Percentiles rank a stretch among this genome's conserved stretches.
Evolutionary conservation across 1,140 invertebrate genomes (phyloP).

Genomic region (Phymastichus coffea): DNA sequence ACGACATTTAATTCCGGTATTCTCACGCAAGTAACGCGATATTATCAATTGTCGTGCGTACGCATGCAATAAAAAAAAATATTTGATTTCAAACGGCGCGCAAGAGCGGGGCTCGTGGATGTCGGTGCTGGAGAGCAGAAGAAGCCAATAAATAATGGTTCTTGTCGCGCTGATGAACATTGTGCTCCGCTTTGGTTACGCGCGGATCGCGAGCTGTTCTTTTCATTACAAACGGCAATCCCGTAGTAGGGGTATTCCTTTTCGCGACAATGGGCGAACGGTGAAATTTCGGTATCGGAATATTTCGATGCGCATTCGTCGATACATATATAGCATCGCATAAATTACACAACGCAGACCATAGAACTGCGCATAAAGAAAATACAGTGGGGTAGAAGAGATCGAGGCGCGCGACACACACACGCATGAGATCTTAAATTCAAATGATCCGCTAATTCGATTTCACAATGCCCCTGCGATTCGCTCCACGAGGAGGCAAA

Average conservation of each 20-base stretch:
- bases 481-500: neutral
- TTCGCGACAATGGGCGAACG: neutral
- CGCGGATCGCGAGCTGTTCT: neutral
- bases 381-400: too few species aligned
- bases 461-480: slow-evolving; percentile 11
- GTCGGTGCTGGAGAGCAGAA: too few species aligned
- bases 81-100: neutral
- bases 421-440: slow-evolving; percentile 29
- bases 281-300: slow-evolving; percentile 19
- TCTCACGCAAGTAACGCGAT: too few species aligned
- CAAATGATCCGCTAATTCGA: slow-evolving; percentile 30
- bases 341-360: neutral
- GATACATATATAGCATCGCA: neutral
- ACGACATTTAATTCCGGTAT: too few species aligned
- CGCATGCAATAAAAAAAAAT: too few species aligned
- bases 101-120: too few species aligned
- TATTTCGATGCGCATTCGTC: slow-evolving; percentile 16
- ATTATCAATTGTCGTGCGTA: too few species aligned
- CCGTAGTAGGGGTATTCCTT: too few species aligned
- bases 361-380: too few species aligned
- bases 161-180: neutral
- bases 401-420: too few species aligned
- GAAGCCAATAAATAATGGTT: slow-evolving; percentile 3
- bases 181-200: neutral
- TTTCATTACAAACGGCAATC: too few species aligned